phyloP scores from a whole-genome alignment of 2,888 invertebrate genomes.

The Torymus auratus region DNA sequence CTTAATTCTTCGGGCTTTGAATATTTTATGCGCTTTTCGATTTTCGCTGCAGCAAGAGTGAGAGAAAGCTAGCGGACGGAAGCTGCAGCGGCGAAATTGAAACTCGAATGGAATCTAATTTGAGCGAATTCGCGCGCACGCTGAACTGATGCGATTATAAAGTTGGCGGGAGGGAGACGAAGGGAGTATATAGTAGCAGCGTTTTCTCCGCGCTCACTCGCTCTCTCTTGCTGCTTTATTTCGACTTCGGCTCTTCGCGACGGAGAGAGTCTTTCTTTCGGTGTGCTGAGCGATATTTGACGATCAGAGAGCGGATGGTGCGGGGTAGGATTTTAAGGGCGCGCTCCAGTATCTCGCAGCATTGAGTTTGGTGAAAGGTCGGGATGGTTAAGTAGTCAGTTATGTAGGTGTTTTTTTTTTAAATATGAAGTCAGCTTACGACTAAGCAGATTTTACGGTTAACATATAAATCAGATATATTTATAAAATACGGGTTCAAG shows the following conservation, averaged over 20 bases:
- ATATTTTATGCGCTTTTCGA: slow-evolving; percentile 57
- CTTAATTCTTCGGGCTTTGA: slow-evolving; percentile 56
- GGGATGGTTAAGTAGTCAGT: no score
- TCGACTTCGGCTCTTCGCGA: slow-evolving; percentile 37
- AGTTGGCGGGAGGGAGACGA: slow-evolving; percentile 19
- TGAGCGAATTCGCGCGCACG: slow-evolving; percentile 44
- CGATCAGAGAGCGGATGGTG: neutral
- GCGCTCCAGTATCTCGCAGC: no score
- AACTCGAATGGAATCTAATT: slow-evolving; percentile 57
- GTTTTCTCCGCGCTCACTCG: no score
- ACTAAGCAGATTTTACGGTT: no score
- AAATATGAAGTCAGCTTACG: no score
- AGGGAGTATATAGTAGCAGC: no score
- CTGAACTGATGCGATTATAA: slow-evolving; percentile 59
- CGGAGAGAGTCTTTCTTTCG: neutral
- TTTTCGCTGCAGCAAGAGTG: slow-evolving; percentile 49
- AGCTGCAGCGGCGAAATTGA: slow-evolving; percentile 42
- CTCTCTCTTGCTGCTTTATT: slow-evolving; percentile 36
- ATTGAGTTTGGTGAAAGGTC: no score
- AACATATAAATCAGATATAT: no score
- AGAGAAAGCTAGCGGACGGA: no score
- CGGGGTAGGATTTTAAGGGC: no score
- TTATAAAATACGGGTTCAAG: no score
- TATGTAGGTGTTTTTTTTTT: no score
- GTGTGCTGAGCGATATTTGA: neutral